Base-by-base conservation (phyloP, 30 jellyfish, hydroid and myxozoan genomes). In the Aurelia aurita complex sp. Pacific region DNA sequence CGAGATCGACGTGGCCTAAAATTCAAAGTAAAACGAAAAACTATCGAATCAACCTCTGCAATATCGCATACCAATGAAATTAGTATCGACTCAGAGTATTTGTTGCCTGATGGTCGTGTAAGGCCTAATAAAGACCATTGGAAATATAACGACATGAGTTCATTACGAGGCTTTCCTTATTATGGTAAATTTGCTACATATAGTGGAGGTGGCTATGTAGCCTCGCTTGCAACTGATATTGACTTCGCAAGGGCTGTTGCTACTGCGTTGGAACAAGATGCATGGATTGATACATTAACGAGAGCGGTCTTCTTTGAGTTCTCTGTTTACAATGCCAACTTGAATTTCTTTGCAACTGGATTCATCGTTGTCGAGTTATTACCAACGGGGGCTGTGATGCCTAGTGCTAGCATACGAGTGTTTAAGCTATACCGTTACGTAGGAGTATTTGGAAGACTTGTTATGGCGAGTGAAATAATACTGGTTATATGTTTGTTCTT, bases 151-250 rank as follows among this genome's bases (percentile, higher is more conserved):
- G 77, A 72, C 36, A 64, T 62, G 86, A 63, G 86, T 19, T 15
- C 46, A 50, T 67, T 76, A 63, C 85, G 87, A 23, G 97, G 94
- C 69, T 74, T 90, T 43, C 97, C 97, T 23, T 77, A 82, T 69
- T 54, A 36, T 18, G 93, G 97, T n/a, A 36, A 81, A 35, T 78
- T 65, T 42, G 86, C 82, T 17, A 66, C 80, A 55, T 90, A 90
- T 65, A 73, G 84, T 15, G 94, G 97, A 15, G 96, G 97, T 29
- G 97, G 97, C 43, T 90, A 90, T 69, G 96, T 78, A 19, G 95
- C 96, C 77, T 75, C 90, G 43, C 81, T 90, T 42, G 95, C 84
- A 4, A 82, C 87, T 64, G 88, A 71, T 67, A 87, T 85, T 46
- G 89, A 81, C 60, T 72, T 63, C 50, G 92, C 92, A 16, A 84